Evolutionary conservation across 2,113 vertebrate species (phyloP), one percentile per base, ranked within the genome.

Genomic region (Felis catus): DNA sequence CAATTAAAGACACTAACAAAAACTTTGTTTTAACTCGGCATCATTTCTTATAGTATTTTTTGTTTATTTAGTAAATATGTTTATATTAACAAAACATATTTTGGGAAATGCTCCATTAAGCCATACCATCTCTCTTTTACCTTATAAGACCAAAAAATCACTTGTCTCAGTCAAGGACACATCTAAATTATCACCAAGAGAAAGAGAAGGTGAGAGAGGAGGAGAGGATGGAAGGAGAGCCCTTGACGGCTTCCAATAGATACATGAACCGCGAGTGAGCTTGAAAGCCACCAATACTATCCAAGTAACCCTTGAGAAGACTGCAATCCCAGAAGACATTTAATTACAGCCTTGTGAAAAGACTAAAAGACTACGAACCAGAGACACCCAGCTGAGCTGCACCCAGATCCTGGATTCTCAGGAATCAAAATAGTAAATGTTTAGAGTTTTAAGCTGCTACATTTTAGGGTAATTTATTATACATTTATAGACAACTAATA

Each of bases 1-100:
- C 11, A 92, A 91, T 79, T 78, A 96, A 94, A 91, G 36, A 53
- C 31, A 73, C 1, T 23, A 81, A n/a, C 15, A 96, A 89, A 96
- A 61, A 61, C 7, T 58, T 93, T 9, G 31, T 36, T 83, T 84
- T 94, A 84, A 79, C 21, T 80, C 41, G n/a, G 25, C n/a, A 65
- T 86, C 16, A 91, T 87, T 82, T 87, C 31, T 68, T 89, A 31
- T 53, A 55, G 13, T 41, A 55, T 19, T 45, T 73, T 90, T 29
- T 73, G 11, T 86, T 84, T 71, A 2, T 27, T 91, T 63, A 93
- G 36, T 79, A 79, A 94, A 6, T 82, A n/a, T 45, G 29, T n/a
- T 84, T 92, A 79, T 80, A 71, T n/a, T 66, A 89, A 53, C 21
- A 96, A 93, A 94, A 73, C 14, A 45, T 18, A 66, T 61, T 87